Evolutionary conservation across 1,140 invertebrate genomes (phyloP).

Genomic region (Asobara japonica): DNA sequence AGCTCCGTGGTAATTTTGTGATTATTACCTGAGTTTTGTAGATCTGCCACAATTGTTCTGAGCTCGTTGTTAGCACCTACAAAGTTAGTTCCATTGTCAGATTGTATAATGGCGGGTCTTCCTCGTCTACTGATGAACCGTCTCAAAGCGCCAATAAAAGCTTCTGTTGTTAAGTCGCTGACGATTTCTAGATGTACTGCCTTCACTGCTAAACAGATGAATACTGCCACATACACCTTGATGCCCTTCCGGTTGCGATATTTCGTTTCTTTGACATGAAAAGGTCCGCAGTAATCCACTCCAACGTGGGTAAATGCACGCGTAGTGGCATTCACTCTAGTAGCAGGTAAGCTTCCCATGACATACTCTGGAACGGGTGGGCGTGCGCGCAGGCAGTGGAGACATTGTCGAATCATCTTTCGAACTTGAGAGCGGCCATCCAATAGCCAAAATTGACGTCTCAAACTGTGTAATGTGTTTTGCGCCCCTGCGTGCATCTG

Average conservation of each 20-base stretch:
- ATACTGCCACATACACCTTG: conserved; percentile 54
- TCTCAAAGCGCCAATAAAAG: conserved; percentile 46
- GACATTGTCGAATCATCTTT: conserved; percentile 24
- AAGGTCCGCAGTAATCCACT: conserved; percentile 51
- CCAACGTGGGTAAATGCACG: conserved; percentile 48
- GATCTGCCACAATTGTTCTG: background rate
- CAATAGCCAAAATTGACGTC: conserved; percentile 33
- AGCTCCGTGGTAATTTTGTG: background rate
- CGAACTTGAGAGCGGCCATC: conserved; percentile 20
- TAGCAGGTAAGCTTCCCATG: conserved; percentile 48
- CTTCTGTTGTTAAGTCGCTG: conserved; percentile 42
- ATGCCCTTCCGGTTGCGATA: conserved; percentile 23
- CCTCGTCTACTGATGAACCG: conserved; percentile 41
- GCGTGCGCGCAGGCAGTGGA: conserved; percentile 28
- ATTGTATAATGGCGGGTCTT: background rate
- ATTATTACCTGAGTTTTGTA: background rate
- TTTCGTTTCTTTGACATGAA: conserved; percentile 40
- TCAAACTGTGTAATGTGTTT: conserved; percentile 6
- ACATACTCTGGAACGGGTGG: conserved; percentile 27
- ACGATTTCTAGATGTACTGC: too few relatives aligned
- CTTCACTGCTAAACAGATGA: conserved; percentile 52
- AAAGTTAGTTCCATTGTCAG: background rate
- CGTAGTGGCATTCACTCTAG: conserved; percentile 39
- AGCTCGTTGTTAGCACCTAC: background rate
- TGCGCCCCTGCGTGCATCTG: conserved; percentile 25